A percentile compares a stretch with the other conserved stretches of the same genome.
These are phyloP conservation scores for Papilio machaon DNA, from an alignment of 1,140 invertebrate species.

Conservation along the genomic window DNA sequence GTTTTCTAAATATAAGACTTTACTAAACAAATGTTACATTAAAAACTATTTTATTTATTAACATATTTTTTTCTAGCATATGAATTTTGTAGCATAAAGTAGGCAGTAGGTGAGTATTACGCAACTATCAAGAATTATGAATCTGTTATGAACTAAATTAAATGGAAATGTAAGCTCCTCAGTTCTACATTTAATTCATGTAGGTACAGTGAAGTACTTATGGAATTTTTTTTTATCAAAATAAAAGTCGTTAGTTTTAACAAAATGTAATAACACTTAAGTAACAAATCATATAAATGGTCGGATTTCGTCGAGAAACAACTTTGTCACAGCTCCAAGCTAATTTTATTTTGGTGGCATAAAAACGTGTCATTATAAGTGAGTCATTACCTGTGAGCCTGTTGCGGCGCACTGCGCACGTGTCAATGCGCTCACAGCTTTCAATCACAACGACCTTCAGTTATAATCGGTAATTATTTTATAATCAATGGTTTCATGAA, in stretches of 20 bases:
- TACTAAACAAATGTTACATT: too few relatives aligned
- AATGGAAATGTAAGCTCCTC: too few relatives aligned
- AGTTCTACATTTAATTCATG: background rate
- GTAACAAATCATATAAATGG: conserved; percentile 29
- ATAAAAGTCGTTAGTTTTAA: conserved; percentile 5
- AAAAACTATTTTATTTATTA: background rate
- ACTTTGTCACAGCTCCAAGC: conserved; percentile 28
- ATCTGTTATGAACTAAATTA: too few relatives aligned
- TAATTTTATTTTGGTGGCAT: conserved; percentile 20
- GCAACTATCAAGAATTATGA: background rate
- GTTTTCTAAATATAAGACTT: background rate
- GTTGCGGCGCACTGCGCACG: background rate
- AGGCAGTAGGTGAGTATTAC: too few relatives aligned
- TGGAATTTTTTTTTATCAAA: background rate
- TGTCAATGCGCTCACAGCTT: background rate
- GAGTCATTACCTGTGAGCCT: conserved; percentile 6
- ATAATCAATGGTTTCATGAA: background rate
- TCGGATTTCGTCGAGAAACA: conserved; percentile 27
- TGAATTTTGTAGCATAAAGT: too few relatives aligned
- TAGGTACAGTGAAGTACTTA: background rate
- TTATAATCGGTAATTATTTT: background rate
- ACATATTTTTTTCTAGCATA: too few relatives aligned
- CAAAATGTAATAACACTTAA: conserved; percentile 13
- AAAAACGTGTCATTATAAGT: conserved; percentile 31
- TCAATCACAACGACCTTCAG: conserved; percentile 12